Conservation (phyloP, 2,797 vertebrate species). For the Notolabrus celidotus region DNA sequence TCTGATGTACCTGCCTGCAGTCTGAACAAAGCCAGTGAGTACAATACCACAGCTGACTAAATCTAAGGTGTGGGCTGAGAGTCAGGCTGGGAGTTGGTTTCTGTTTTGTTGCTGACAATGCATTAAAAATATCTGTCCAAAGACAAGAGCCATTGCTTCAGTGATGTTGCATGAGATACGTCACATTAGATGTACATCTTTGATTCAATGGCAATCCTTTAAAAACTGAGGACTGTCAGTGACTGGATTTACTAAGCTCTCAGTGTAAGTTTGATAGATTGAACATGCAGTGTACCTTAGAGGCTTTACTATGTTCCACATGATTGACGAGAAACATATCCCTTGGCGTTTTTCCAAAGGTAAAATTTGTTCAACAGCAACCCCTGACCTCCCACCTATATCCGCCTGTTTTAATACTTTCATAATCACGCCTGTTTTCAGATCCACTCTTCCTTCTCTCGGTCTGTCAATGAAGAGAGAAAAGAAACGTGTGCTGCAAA, state of each 20-base stretch:
- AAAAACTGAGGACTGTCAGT: too few species aligned
- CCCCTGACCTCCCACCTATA: conserved; percentile 39
- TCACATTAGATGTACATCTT: background rate
- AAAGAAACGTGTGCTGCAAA: conserved; percentile 51
- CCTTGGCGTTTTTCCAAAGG: too few species aligned
- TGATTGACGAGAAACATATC: too few species aligned
- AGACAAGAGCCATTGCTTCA: background rate
- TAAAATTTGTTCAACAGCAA: background rate
- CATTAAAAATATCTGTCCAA: background rate
- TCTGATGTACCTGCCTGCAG: too few species aligned
- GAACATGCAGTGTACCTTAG: too few species aligned
- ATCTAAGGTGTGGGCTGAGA: background rate
- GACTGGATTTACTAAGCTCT: too few species aligned
- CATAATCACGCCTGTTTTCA: conserved; percentile 79
- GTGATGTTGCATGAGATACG: background rate
- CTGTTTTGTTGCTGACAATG: background rate
- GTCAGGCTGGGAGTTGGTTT: background rate
- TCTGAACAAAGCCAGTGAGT: background rate
- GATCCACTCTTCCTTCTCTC: conserved; percentile 68
- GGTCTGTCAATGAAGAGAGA: conserved; percentile 21
- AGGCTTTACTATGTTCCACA: too few species aligned
- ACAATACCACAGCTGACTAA: background rate
- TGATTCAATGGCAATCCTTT: too few species aligned
- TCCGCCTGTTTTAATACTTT: conserved; percentile 69
- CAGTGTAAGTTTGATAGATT: too few species aligned